Evolutionary conservation across 2,888 invertebrate species (phyloP), one percentile per base, ranked within the genome.

Genomic region (Campaea margaritaria): DNA sequence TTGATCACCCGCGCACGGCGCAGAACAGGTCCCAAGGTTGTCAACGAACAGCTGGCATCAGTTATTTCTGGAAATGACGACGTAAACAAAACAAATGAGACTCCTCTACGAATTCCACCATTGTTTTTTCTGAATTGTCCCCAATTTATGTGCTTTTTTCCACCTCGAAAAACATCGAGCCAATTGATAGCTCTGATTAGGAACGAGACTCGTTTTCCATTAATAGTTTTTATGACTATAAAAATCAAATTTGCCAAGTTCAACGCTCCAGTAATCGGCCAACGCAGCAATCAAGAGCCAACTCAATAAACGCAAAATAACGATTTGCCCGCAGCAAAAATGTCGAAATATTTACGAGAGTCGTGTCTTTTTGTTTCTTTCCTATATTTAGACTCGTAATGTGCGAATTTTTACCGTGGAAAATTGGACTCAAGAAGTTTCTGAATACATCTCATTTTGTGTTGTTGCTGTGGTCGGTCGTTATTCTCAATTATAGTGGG

Each of bases 331-430:
- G 78, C 75, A 75, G 85, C 83, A 79, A 83, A 86, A 84, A 85
- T 86, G 83, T 82, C 82, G 84, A 86, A 88, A 86, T 87, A 80
- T 87, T 88, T 86, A 88, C 82, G 81, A 85, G 83, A 78, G 79
- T 75, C 70, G 66, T 79, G 75, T 78, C 81, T 83, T 88, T 87
- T 87, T 86, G 82, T 81, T 83, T 83, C 75, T 73, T 67, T 75
- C 74, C 79, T 81, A 81, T 80, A 84, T 83, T 83, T 79, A 80
- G 77, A 70, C 69, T 65, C 65, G 67, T 74, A 77, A 76, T 75
- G 69, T 76, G 75, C 74, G 21, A 61, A 74, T 75, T 69, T 67
- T 75, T 64, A 61, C 62, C 81, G 78, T 73, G 71, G 75, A 69
- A 88, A 74, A 78, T 75, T 78, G 64, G 72, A 79, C 86, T 84